Evolutionary conservation across 2,797 vertebrate species (phyloP), one percentile per base, ranked within the genome.

Genomic region (Mycteria americana): DNA sequence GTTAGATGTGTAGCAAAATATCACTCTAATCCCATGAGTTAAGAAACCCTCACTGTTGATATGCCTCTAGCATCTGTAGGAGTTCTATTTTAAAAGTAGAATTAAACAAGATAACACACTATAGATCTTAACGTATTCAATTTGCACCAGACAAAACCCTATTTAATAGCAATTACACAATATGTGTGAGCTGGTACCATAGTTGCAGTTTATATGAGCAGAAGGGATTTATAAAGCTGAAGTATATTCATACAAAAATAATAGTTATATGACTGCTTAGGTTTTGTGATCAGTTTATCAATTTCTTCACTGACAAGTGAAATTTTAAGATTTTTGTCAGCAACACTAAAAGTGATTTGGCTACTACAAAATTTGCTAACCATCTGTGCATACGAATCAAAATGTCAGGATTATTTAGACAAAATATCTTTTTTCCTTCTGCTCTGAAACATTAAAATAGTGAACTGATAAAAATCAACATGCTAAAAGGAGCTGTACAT

Each of bases 321-420:
- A 31, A 77, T 83, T 94, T 80, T 56, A 94, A 92, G 92, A 62
- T 93, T 94, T 96, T 95, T 89, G 60, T 94, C 87, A 70, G 89
- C 78, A 73, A 65, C 81, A 51, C 45, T 95, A 91, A 93, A 96
- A 68, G 90, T 93, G 94, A 93, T 94, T 96, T 89, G 95, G 84
- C 96, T 89, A 89, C 92, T 95, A 53, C n/a, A 62, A 81, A 94
- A 95, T 91, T 94, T 94, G 81, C 92, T 57, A 94, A 75, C 94
- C 94, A 96, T 95, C 95, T 97, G 95, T 89, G 94, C 81, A 12
- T 81, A 89, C 6, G n/a, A 97, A 96, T 95, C 93, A 93, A 95
- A 97, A 94, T 69, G 96, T 97, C 95, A 96, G 95, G 65, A 91
- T 93, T 95, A 94, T 95, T 97, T 91, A 93, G 82, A 69, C 88